Evolutionary conservation across 1,140 invertebrate species (phyloP).

Genomic region (Lethrus apterus): DNA sequence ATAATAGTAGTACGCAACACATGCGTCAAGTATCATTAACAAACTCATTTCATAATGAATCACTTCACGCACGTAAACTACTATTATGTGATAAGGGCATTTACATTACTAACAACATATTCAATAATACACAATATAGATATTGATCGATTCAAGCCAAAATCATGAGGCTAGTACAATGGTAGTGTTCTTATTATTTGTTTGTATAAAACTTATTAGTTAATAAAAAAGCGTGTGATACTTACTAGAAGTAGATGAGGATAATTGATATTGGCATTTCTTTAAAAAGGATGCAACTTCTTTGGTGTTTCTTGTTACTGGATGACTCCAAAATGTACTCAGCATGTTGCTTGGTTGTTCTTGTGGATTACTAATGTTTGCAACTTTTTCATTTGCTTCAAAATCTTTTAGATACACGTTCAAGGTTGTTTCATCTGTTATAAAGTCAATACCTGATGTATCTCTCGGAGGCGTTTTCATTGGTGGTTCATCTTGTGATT

Average conservation of each 20-base stretch:
- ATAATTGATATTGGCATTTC: constrained; percentile 45
- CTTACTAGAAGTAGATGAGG: constrained; percentile 41
- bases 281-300: constrained; percentile 44
- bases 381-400: constrained; percentile 13
- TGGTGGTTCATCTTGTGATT: not conserved
- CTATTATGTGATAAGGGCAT: too few species aligned
- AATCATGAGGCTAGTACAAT: too few species aligned
- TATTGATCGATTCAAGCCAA: too few species aligned
- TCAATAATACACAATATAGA: too few species aligned
- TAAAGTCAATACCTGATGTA: constrained; percentile 33
- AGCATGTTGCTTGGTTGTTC: constrained; percentile 3
- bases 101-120: too few species aligned
- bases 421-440: constrained; percentile 38
- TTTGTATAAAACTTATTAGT: constrained; percentile 41
- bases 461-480: constrained; percentile 18
- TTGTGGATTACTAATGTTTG: constrained; percentile 24
- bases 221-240: constrained; percentile 41
- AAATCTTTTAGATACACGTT: constrained; percentile 34
- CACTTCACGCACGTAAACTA: too few species aligned
- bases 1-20: too few species aligned
- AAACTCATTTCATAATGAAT: too few species aligned
- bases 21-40: too few species aligned
- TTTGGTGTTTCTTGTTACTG: constrained; percentile 40
- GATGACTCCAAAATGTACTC: constrained; percentile 48
- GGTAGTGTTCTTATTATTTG: constrained; percentile 27